phyloP scores from a whole-genome alignment of 1,140 invertebrate genomes.

The Armadillidium nasatum region DNA sequence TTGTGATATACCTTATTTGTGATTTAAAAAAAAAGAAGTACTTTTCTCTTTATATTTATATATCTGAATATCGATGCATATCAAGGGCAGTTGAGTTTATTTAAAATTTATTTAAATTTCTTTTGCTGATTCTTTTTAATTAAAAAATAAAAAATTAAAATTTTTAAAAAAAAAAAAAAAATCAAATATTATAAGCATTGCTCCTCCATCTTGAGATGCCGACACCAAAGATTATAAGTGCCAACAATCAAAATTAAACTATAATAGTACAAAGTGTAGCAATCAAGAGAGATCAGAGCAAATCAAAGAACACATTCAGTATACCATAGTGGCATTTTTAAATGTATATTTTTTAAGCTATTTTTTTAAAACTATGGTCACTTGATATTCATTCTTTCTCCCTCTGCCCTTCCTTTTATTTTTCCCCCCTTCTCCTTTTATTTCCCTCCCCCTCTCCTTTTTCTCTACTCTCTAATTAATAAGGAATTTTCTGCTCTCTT shows the following conservation, averaged over 20 bases:
- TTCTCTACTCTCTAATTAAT: no score
- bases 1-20: constrained; percentile 5
- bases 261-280: constrained; percentile 8
- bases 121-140: background rate
- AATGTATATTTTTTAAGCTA: background rate
- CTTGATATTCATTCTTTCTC: background rate
- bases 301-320: background rate
- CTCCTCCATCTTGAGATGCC: background rate
- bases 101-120: background rate
- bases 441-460: no score
- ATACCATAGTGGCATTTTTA: background rate
- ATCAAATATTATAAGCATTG: background rate
- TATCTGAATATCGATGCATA: background rate
- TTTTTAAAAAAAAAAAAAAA: background rate
- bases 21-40: background rate
- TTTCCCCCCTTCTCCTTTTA: background rate
- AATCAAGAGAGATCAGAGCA: background rate
- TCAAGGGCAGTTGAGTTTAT: background rate
- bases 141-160: background rate
- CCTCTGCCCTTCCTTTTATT: background rate
- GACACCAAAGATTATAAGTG: constrained; percentile 4
- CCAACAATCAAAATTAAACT: background rate
- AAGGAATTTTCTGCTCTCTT: background rate
- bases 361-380: background rate
- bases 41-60: background rate